Base-by-base conservation (phyloP, 2,797 vertebrate genomes). In the Mormyrops boulengeri region DNA sequence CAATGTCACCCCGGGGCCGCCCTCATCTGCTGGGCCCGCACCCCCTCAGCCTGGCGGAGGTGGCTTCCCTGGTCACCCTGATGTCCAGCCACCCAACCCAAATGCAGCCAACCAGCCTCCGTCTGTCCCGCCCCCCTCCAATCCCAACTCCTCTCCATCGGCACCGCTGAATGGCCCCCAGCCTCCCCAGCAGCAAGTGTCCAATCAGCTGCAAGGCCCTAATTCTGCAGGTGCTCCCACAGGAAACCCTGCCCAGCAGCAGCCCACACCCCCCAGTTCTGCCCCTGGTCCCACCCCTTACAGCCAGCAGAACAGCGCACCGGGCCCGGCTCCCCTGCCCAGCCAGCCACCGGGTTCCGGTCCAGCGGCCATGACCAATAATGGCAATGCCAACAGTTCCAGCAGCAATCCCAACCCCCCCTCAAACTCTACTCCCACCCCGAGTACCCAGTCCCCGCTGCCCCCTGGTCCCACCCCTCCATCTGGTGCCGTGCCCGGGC, bases 321-420 rank as follows among this genome's bases (percentile, higher is more conserved):
- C 97, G 0, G 97, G 97, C 1, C 95, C 96, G 0, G 95, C 93
- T 90, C 94, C 95, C 2, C 92, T 96, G 22, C 89, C 96, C 22
- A 97, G 96, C 0, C 96, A 97, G 4, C 96, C 97, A 1, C 89
- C 96, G 84, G 95, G 93, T 91, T 94, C 95, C 49, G 94, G 93
- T 93, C 96, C 95, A 92, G 95, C 94, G 94, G 97, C 94, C 90
- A 93, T 97, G 11, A 94, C 94, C 69, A 97, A 96, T 30, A 96
- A 95, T 92, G 95, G 96, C 1, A 93, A 95, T 5, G 91, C 94
- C 57, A 95, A 96, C 93, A 97, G 97, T 11, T 97, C 98, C 0
- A 96, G 97, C 89, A 96, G 95, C 95, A 98, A 97, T 91, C 98
- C 96, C 82, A 97, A 98, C 19, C 97, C 97, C 0, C 95, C 97